Conservation (phyloP, 35 echinoderm and acorn worm genomes). For the Lytechinus pictus region DNA sequence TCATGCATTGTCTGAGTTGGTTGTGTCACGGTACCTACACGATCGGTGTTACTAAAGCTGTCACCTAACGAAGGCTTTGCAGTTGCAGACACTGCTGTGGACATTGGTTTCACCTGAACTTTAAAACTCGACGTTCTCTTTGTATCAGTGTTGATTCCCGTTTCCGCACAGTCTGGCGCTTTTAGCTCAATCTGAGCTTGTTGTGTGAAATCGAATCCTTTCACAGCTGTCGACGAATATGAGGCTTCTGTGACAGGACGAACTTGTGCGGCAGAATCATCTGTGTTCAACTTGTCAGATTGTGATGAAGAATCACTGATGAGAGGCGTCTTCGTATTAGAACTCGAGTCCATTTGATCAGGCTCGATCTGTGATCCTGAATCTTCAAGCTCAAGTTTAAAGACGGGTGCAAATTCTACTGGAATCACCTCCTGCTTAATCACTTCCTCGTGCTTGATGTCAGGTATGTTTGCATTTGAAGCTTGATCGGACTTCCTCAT, state of each 20-base stretch:
- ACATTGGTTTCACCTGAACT: conserved; percentile 26
- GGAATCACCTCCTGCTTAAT: background rate
- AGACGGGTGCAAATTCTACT: conserved; percentile 26
- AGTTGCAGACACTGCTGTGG: background rate
- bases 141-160: conserved; percentile 33
- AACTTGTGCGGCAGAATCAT: conserved; percentile 29
- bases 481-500: conserved; percentile 2
- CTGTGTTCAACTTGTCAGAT: background rate
- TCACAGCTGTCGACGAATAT: background rate
- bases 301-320: conserved; percentile 31
- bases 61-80: background rate
- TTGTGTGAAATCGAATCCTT: background rate
- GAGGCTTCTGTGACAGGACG: background rate
- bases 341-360: conserved; percentile 16
- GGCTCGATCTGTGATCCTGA: conserved; percentile 27
- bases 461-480: conserved; percentile 27
- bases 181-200: background rate
- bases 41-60: background rate
- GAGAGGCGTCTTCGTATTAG: background rate
- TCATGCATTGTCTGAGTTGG: background rate
- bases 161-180: background rate
- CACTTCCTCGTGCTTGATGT: background rate
- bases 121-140: background rate
- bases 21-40: background rate
- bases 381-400: background rate